Base-by-base conservation (phyloP, 2,797 vertebrate species). In the Clarias pachynema region DNA sequence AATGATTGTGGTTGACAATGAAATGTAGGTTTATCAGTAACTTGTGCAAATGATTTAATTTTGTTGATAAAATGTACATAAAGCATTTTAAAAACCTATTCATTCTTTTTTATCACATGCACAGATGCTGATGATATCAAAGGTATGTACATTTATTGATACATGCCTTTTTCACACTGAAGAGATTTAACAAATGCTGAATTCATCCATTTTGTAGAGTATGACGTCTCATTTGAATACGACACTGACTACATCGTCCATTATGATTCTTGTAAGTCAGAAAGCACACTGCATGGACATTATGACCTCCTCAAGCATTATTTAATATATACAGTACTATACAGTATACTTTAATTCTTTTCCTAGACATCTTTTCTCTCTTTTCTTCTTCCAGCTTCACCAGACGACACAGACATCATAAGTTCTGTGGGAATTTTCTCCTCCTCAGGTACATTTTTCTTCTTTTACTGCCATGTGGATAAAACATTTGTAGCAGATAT, bases 121-220 rank as follows among this genome's bases (percentile, higher is more conserved):
- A 59, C 69, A 96, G 95, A 95, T 89, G 90, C 95, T 80, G 94
- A 95, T 59, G 91, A 93, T 56, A 87, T 90, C 34, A 94, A 94
- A 93, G 93, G 95, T 95, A 89, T 89, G 91, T 68, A 26, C 68
- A 22, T 53, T 70, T 40, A 29, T 62, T 53, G 8, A 73, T n/a
- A 20, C 22, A 56, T 59, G 34, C 12, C 15, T 75, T 24, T 24
- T 62, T 34, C 10, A 4, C 44, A 22, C 62, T 80, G 37, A 4
- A 2, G 2, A 63, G 37, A 10, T 53, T 31, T 4, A 66, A 53
- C 9, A 37, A 84, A 77, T 49, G 22, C 6, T 1, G 65, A 7
- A 18, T 24, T 6, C n/a, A 84, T 84, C 9, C 6, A 9, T 89
- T 90, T 91, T 57, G 5, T 88, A 96, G 95, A 95, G 75, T 94